A percentile compares a stretch with the other conserved stretches of the same genome.
phyloP scores from a whole-genome alignment of 2,113 vertebrate genomes.

The Nipponia nippon region DNA sequence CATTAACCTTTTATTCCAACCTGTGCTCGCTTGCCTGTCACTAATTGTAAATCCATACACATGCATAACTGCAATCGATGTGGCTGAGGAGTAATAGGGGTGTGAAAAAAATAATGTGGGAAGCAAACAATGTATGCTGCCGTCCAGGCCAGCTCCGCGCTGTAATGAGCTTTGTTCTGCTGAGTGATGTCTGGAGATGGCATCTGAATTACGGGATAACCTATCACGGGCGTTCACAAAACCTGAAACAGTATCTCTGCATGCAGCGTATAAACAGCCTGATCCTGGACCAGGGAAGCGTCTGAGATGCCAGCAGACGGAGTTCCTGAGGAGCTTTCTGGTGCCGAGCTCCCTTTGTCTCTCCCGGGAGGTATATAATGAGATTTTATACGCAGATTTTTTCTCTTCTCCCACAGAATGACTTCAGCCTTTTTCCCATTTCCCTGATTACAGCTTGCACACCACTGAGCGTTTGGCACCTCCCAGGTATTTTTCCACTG shows the following conservation, averaged over 20 bases:
- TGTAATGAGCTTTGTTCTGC: background rate
- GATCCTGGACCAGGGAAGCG: background rate
- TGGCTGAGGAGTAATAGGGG: background rate
- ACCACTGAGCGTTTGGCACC: background rate
- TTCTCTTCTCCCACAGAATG: background rate
- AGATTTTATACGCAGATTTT: background rate
- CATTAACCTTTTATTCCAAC: background rate
- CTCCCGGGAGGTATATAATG: background rate
- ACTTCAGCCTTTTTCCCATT: background rate
- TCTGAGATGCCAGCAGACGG: background rate
- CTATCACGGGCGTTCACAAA: rapidly evolving
- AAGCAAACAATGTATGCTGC: background rate
- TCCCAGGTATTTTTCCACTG: background rate
- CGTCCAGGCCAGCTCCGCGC: background rate
- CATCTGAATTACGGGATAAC: no score
- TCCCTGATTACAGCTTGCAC: no score
- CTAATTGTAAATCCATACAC: background rate
- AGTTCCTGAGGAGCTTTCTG: background rate
- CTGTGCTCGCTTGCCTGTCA: background rate
- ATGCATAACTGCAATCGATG: background rate
- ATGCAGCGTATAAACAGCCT: rapidly evolving
- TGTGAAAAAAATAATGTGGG: background rate
- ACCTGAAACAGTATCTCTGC: background rate
- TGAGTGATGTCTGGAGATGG: background rate
- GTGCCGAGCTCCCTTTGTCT: background rate